Percentiles rank a stretch among this genome's conserved stretches.
Conservation (phyloP, 2,888 invertebrate species). For the Drosophila antonietae region DNA sequence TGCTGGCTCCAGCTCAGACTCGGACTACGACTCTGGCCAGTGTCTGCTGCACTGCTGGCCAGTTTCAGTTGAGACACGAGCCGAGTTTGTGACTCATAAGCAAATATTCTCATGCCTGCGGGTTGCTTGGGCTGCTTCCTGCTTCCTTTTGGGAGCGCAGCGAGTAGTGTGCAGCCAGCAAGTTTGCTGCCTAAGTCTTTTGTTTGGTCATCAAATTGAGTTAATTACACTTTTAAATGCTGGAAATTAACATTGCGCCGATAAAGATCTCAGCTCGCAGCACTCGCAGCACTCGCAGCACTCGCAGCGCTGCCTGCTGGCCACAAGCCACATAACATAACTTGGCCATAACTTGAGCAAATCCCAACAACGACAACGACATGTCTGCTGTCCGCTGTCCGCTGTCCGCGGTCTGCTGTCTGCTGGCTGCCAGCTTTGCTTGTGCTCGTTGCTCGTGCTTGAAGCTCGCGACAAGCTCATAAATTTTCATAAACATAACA, state of each 20-base stretch:
- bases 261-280: conserved; percentile 62
- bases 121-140: conserved; percentile 61
- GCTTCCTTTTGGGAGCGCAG: conserved; percentile 64
- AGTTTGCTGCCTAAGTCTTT: conserved; percentile 81
- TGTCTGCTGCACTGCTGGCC: neutral
- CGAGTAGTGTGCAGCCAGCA: conserved; percentile 24
- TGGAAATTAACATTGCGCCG: conserved; percentile 73
- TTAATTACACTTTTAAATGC: conserved; percentile 80
- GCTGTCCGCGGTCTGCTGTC: neutral
- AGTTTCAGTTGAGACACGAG: conserved; percentile 54
- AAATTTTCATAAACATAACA: conserved; percentile 73
- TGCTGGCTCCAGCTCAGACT: conserved; percentile 35
- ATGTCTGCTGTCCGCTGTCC: neutral
- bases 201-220: conserved; percentile 69
- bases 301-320: conserved; percentile 37
- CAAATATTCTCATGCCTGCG: conserved; percentile 69
- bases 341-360: conserved; percentile 61
- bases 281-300: neutral
- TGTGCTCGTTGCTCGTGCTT: conserved; percentile 34
- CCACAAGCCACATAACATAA: conserved; percentile 50
- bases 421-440: neutral
- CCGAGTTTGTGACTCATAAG: conserved; percentile 58
- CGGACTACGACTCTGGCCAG: neutral
- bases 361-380: conserved; percentile 36
- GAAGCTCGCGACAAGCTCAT: conserved; percentile 68